These are phyloP conservation scores for Trisateles emortualis DNA, from an alignment of 2,888 invertebrate genomes.

Conservation along the genomic window DNA sequence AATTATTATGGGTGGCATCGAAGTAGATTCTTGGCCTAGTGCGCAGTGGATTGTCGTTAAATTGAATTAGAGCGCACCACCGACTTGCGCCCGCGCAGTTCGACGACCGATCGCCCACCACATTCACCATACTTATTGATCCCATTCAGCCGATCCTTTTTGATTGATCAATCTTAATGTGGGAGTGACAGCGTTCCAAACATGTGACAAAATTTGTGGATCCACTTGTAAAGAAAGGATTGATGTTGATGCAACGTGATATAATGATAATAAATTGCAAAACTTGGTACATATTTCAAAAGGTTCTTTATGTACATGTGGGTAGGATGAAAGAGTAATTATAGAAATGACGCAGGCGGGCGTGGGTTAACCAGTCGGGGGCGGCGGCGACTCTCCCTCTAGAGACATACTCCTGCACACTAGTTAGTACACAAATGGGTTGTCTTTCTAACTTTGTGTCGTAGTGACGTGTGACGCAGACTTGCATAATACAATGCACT, in stretches of 20 bases:
- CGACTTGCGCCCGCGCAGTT: constrained; percentile 84
- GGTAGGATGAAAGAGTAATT: constrained; percentile 58
- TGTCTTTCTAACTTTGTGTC: constrained; percentile 28
- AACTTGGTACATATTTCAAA: constrained; percentile 41
- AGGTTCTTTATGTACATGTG: constrained; percentile 49
- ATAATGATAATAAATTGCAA: constrained; percentile 33
- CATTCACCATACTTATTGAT: constrained; percentile 78
- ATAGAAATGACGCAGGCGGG: constrained; percentile 51
- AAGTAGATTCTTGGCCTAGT: constrained; percentile 62
- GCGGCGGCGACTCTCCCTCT: constrained; percentile 53
- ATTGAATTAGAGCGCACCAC: constrained; percentile 83
- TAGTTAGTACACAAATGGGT: constrained; percentile 39
- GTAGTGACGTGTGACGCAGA: constrained; percentile 25
- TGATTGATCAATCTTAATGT: constrained; percentile 77
- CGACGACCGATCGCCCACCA: constrained; percentile 85
- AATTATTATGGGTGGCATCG: constrained; percentile 57
- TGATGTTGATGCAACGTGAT: constrained; percentile 13
- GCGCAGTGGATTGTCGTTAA: constrained; percentile 80
- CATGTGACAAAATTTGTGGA: constrained; percentile 45
- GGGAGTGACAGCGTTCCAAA: constrained; percentile 71
- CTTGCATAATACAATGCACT: constrained; percentile 47
- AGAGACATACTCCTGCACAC: constrained; percentile 41
- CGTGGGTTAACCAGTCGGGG: constrained; percentile 57
- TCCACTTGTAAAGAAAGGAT: constrained; percentile 7
- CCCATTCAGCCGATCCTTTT: constrained; percentile 81